Base-by-base conservation (phyloP, 2,113 vertebrate species). In the Pterocles orientalis region DNA sequence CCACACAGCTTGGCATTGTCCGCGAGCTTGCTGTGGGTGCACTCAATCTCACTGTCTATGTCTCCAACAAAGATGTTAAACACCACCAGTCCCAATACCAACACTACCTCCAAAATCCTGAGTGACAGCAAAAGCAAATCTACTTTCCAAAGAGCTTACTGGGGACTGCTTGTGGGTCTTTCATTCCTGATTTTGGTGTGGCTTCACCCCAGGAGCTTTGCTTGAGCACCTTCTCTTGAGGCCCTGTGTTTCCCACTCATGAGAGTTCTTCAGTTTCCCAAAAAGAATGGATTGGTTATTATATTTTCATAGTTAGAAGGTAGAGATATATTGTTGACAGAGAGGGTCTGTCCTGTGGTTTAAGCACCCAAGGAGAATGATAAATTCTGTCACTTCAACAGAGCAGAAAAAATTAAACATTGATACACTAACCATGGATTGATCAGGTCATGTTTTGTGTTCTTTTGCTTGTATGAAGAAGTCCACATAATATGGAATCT, bases 121-220 rank as follows among this genome's bases (percentile, higher is more conserved):
- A 70, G 23, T 51, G 57, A 82, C 34, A n/a, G 5, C 24, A 61
- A 21, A 72, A 85, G 12, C 6, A 86, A 48, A 34, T 51, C 25
- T 9, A 6, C 2, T 48, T 82, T 56, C 25, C 4, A 9, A 18
- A 39, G 29, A 75, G 45, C 17, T 68, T 68, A 43, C 24, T 64
- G 34, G 9, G 47, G 8, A 31, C 7, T 48, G 25, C 29, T 51
- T 1, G 36, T 61, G n/a, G 7, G 6, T 73, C 51, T 71, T 83
- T 41, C 21, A 33, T 62, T 77, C 53, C 5, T 0, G 0, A 11
- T 75, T 73, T 75, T 77, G 2, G 4, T 77, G 34, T 47, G 28
- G 4, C 4, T 4, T 66, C 0, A 0, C 15, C 23, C 19, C 18
- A 16, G 28, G 47, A 43, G 3, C 6, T 60, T 62, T 69, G 3